Evolutionary conservation across 1,140 invertebrate genomes (phyloP), one percentile per base, ranked within the genome.

Genomic region (Octopus bimaculoides): DNA sequence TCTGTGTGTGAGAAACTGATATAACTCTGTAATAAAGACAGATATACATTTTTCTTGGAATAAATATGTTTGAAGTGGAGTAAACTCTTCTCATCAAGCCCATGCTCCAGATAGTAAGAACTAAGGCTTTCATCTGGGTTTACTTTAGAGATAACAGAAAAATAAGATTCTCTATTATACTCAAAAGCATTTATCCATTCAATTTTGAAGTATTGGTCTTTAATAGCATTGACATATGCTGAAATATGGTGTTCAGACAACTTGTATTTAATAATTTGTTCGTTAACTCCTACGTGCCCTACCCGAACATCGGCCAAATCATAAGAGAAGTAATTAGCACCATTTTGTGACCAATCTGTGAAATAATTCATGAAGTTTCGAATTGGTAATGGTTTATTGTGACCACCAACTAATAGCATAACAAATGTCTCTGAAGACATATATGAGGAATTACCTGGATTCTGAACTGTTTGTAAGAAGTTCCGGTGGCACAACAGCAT

Each of bases 1-100:
- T 83, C 77, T 20, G 78, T 71, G 69, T 87, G 86, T 4, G 86
- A 85, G 53, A 81, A 75, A 69, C 85, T 86, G 52, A 81, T 82
- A 80, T 88, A 88, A 80, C 85, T 88, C 77, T 88, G 87, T 56
- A 88, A 80, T 75, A 85, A 84, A 5, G 86, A 87, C 71, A 88
- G 82, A 77, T 88, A 87, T 80, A 85, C 86, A 54, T 84, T 83
- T 9, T 74, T 54, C 55, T 83, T 80, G 78, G 87, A 83, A 20
- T 85, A 81, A 14, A 81, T 78, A 0, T 87, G 81, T 83, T 88
- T 88, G 4, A 79, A 78, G 26, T 83, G 77, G 4, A 84, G 80
- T 4, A 88, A 80, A 61, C 83, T 83, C 26, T 84, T 74, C 75
- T 86, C 82, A 0, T 73, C 78, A n/a, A 88, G 77, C 4, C 87